phyloP scores from a whole-genome alignment of 1,140 invertebrate genomes.

The Pygmarrhopalites habei region DNA sequence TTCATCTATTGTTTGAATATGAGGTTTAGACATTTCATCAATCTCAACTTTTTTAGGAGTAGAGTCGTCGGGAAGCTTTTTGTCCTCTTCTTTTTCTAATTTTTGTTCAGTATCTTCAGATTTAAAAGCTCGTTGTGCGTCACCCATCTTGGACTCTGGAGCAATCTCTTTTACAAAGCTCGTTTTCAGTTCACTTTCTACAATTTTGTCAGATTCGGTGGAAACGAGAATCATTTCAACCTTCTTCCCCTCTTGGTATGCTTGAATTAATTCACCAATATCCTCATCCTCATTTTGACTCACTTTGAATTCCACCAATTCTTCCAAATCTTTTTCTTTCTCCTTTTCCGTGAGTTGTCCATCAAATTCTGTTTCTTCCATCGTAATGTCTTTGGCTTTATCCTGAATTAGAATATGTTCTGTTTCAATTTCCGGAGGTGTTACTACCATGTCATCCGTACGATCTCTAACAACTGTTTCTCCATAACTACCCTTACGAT shows the following conservation, averaged over 20 bases:
- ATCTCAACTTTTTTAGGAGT: background rate
- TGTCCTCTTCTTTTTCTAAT: background rate
- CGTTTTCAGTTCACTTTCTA: too few relatives aligned
- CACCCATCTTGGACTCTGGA: too few relatives aligned
- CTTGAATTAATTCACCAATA: too few relatives aligned
- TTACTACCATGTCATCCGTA: background rate
- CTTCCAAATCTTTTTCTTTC: background rate
- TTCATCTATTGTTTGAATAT: background rate
- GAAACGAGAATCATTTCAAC: too few relatives aligned
- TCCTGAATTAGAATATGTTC: background rate
- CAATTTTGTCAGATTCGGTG: too few relatives aligned
- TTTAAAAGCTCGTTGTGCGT: too few relatives aligned
- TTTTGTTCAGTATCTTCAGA: too few relatives aligned
- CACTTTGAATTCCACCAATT: background rate
- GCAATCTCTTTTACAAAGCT: too few relatives aligned
- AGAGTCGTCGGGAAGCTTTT: background rate
- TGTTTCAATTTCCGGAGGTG: background rate
- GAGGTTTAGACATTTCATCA: background rate
- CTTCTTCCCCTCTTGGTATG: too few relatives aligned
- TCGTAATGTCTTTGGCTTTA: background rate
- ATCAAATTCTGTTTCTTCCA: background rate
- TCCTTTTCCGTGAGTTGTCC: slow-evolving; percentile 9
- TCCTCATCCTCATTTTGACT: too few relatives aligned
- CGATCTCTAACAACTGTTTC: background rate
- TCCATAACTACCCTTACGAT: background rate